These are phyloP conservation scores for Neotoxoptera formosana DNA, from an alignment of 1,140 invertebrate genomes.

Conservation along the genomic window DNA sequence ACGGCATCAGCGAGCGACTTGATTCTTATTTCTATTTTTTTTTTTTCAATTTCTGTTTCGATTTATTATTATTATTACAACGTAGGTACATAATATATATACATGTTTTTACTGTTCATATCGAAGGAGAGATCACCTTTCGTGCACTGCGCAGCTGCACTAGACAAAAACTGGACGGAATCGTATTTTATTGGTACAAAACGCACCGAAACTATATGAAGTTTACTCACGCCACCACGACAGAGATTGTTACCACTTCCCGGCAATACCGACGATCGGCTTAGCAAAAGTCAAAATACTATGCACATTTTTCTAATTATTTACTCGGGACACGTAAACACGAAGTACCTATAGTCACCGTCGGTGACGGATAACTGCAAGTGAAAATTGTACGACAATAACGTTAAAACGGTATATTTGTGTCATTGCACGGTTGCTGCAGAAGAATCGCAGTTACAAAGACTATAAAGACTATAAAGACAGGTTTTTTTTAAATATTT, in stretches of 20 bases:
- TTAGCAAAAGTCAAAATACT: neutral
- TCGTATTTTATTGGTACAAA: neutral
- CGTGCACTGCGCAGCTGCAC: neutral
- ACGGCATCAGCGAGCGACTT: neutral
- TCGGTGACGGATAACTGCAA: neutral
- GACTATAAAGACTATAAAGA: too few relatives aligned
- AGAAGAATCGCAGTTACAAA: neutral
- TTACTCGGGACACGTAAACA: too few relatives aligned
- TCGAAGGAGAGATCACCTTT: neutral
- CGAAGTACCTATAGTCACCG: neutral
- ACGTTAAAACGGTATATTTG: too few relatives aligned
- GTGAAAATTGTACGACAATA: too few relatives aligned
- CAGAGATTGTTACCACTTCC: neutral
- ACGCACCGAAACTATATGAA: neutral
- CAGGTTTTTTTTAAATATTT: neutral
- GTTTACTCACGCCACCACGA: neutral
- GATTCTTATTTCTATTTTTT: constrained; percentile 1
- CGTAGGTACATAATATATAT: too few relatives aligned
- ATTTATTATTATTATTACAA: neutral
- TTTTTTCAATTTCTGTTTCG: neutral
- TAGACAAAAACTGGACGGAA: neutral
- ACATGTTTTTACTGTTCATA: neutral
- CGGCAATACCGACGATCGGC: neutral
- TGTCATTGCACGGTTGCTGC: neutral
- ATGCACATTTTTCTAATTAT: neutral